Conservation (phyloP, 2,113 vertebrate genomes). For the Anseranas semipalmata region DNA sequence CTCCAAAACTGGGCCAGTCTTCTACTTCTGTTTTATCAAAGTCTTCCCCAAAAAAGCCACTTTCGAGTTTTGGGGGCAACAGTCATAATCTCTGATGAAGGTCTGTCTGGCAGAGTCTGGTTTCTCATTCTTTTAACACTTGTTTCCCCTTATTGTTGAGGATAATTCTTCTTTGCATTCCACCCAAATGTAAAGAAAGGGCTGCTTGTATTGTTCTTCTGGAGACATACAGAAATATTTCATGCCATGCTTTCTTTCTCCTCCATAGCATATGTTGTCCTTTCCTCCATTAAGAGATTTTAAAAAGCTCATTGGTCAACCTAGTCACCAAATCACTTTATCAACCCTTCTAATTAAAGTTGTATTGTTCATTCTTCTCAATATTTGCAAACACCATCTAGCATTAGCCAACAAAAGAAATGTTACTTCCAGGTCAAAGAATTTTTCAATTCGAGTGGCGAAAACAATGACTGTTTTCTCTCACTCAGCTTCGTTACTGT, state of each 20-base stretch:
- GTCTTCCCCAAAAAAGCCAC: background rate
- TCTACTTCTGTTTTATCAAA: background rate
- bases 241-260: background rate
- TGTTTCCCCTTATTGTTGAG: background rate
- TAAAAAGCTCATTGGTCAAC: background rate
- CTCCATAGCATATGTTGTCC: background rate
- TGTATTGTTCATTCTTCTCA: conserved; percentile 31
- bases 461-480: conserved; percentile 3
- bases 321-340: background rate
- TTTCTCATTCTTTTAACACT: background rate
- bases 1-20: background rate
- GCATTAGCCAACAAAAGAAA: conserved; percentile 24
- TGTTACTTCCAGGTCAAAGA: conserved; percentile 51
- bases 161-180: background rate
- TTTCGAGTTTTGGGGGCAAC: background rate
- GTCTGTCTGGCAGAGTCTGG: background rate
- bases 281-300: background rate
- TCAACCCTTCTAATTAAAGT: conserved; percentile 8
- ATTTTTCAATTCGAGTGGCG: background rate
- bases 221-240: background rate
- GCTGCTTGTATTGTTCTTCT: background rate
- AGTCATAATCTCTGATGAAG: background rate
- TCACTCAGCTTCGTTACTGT: background rate
- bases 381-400: background rate
- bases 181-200: background rate